Base-by-base conservation (phyloP, 2,113 vertebrate genomes). In the Dissostichus mawsoni region DNA sequence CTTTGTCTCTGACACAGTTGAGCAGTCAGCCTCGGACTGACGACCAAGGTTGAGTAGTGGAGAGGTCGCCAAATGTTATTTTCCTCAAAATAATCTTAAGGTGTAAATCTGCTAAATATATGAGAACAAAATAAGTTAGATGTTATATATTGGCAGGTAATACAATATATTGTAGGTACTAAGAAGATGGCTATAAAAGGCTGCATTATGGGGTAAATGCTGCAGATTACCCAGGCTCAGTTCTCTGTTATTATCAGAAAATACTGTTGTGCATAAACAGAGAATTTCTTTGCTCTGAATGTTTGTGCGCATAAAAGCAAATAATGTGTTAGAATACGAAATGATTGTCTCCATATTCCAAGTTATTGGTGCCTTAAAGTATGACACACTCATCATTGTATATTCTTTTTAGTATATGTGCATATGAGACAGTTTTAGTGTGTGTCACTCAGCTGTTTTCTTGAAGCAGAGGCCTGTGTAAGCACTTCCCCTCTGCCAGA, bases 1-100 rank as follows among this genome's bases (percentile, higher is more conserved):
- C 65, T 77, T 76, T 83, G 81, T 83, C 81, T 87, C 75, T 74
- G 83, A 80, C 80, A 83, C 77, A 80, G 79, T 76, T 5, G 48
- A 86, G 48, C 52, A 69, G 59, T 82, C 76, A 41, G 81, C 66
- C 51, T 78, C 18, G 12, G 76, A 81, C 76, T 71, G 70, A 78
- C 74, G 80, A 72, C 57, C 20, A 9, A 73, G 76, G 79, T 61
- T 78, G 64, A 74, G 52, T 29, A 72, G 61, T 10, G 25, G 47
- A 70, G 85, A 88, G 76, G 87, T 85, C 74, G 29, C 25, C 7
- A 17, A 57, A 83, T 78, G 69, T 50, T 67, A 48, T 86, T 84
- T 73, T 71, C 7, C 70, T 57, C 23, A 0, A 7, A 29, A 68
- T 68, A 79, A 73, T 25, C 64, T 64, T 0, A 20, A 78, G 81